Percentiles rank a stretch among this genome's conserved stretches.
phyloP scores from a whole-genome alignment of 1,140 invertebrate species.

The Zaprionus capensis region DNA sequence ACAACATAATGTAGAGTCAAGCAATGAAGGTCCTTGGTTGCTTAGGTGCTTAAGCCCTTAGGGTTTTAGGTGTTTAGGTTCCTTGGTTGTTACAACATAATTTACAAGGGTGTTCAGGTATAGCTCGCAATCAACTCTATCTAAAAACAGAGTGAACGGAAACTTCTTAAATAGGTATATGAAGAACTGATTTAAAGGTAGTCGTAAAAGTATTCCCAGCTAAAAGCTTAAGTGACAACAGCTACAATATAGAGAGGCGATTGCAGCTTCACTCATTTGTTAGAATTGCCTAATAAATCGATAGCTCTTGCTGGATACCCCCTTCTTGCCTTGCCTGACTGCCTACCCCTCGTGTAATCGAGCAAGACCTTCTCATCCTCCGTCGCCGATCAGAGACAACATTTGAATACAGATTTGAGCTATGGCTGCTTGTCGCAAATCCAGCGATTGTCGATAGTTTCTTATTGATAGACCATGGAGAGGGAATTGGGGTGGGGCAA shows the following conservation, averaged over 20 bases:
- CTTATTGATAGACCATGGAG: slow-evolving; percentile 3
- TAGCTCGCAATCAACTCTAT: too few relatives aligned
- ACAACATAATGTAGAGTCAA: too few relatives aligned
- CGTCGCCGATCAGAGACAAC: not conserved
- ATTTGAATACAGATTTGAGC: slow-evolving; percentile 41
- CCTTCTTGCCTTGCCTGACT: not conserved
- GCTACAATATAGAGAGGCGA: not conserved
- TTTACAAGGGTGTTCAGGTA: too few relatives aligned
- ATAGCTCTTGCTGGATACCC: not conserved
- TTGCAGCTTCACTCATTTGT: not conserved
- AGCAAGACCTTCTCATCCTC: not conserved
- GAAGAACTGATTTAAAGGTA: too few relatives aligned
- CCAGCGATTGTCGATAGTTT: slow-evolving; percentile 40
- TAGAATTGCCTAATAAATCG: slow-evolving; percentile 1
- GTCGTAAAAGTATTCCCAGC: too few relatives aligned
- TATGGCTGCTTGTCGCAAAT: slow-evolving; percentile 40
- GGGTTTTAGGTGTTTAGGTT: too few relatives aligned
- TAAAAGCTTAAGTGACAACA: too few relatives aligned
- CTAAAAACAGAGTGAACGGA: too few relatives aligned
- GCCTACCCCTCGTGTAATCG: not conserved
- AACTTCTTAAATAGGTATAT: too few relatives aligned
- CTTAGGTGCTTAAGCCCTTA: too few relatives aligned
- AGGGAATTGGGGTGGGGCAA: not conserved
- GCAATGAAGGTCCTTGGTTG: too few relatives aligned
- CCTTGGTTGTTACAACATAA: too few relatives aligned